phyloP scores from a whole-genome alignment of 2,797 vertebrate genomes.

The Stomatorhinus walkeri region DNA sequence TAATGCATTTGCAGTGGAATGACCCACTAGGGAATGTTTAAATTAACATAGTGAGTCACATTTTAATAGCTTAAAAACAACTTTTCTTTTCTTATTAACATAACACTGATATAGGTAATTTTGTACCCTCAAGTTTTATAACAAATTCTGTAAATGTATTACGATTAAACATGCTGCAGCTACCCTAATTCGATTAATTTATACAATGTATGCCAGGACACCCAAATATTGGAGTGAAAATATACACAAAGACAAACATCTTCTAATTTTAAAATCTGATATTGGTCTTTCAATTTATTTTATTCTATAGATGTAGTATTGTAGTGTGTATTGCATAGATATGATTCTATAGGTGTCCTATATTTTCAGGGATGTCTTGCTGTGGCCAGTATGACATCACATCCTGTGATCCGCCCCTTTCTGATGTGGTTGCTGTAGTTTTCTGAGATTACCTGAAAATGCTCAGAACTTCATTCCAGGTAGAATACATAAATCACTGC shows the following conservation, averaged over 20 bases:
- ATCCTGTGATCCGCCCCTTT: constrained; percentile 3
- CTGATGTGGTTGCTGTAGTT: not conserved
- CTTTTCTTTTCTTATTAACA: not conserved
- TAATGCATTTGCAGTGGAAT: not conserved
- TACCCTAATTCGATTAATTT: not conserved
- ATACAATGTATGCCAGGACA: not conserved
- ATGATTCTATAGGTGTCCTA: not conserved
- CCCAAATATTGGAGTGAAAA: not conserved
- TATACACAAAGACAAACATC: not conserved
- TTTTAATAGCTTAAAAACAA: not conserved
- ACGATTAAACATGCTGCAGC: not conserved
- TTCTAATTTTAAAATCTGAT: not conserved
- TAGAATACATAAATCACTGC: constrained; percentile 5
- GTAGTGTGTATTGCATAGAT: too few species aligned
- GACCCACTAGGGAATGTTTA: not conserved
- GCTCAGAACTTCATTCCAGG: constrained; percentile 4
- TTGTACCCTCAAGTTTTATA: not conserved
- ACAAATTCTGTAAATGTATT: not conserved
- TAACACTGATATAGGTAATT: not conserved
- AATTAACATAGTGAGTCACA: not conserved
- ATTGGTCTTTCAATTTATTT: not conserved
- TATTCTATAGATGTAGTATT: not conserved
- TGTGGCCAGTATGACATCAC: constrained; percentile 13
- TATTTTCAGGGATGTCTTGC: not conserved
- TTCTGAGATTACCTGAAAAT: not conserved